phyloP scores from a whole-genome alignment of 1,140 invertebrate species.

The Amyelois transitella region DNA sequence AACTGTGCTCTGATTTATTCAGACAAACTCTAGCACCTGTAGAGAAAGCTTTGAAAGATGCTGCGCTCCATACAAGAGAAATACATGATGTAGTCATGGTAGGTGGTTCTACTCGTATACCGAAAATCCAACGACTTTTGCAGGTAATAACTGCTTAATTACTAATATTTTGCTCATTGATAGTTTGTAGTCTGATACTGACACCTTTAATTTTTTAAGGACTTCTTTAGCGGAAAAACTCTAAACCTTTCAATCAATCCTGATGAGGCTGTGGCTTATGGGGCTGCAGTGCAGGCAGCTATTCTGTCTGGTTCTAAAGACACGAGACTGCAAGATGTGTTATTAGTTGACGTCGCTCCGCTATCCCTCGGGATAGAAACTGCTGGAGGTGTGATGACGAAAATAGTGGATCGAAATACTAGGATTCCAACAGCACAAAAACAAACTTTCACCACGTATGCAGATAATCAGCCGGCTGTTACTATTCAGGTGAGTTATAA shows the following conservation, averaged over 20 bases:
- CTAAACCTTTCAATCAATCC: conserved; percentile 85
- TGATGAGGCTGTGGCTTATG: conserved; percentile 85
- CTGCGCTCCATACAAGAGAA: conserved; percentile 82
- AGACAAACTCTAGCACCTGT: conserved; percentile 81
- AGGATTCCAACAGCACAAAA: conserved; percentile 82
- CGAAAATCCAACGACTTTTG: conserved; percentile 80
- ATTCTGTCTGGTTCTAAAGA: conserved; percentile 81
- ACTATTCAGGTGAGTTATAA: conserved; percentile 79
- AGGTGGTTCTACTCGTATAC: conserved; percentile 80
- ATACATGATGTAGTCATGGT: conserved; percentile 81
- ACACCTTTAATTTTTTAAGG: conserved; percentile 42
- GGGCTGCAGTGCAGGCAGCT: conserved; percentile 85
- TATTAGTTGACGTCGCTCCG: conserved; percentile 83
- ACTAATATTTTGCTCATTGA: background rate
- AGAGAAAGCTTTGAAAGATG: conserved; percentile 83
- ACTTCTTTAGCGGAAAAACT: conserved; percentile 79
- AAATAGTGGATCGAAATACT: conserved; percentile 80
- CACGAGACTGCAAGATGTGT: conserved; percentile 84
- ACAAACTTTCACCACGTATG: conserved; percentile 79
- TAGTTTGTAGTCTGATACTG: background rate
- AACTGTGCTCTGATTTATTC: conserved; percentile 90
- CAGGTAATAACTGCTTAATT: conserved; percentile 33
- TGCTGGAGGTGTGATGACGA: conserved; percentile 80
- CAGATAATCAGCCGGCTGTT: conserved; percentile 83
- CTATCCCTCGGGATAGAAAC: conserved; percentile 83